These are phyloP conservation scores for Aspidapion aeneum DNA, from an alignment of 2,888 invertebrate species.

Conservation along the genomic window DNA sequence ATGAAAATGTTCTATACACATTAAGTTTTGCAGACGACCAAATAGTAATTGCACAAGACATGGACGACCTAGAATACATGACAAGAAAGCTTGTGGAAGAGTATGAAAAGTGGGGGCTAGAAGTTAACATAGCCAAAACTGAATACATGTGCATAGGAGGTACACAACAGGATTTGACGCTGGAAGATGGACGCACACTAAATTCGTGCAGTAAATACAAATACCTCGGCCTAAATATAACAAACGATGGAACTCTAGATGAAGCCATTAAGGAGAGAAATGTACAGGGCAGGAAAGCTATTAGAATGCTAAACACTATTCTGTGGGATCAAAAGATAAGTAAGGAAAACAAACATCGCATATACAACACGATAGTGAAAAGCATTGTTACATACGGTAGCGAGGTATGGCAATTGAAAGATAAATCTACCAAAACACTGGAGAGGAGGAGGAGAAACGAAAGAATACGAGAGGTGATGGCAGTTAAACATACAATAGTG, in stretches of 20 bases:
- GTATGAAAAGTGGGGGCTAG: not conserved
- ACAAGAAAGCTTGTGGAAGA: constrained; percentile 9
- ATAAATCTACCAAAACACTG: not conserved
- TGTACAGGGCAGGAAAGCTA: constrained; percentile 5
- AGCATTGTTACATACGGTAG: constrained; percentile 7
- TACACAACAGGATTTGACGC: not conserved
- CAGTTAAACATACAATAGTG: no score
- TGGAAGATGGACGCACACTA: not conserved
- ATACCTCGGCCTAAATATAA: constrained; percentile 5
- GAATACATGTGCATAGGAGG: constrained; percentile 6
- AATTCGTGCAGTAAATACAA: constrained; percentile 5
- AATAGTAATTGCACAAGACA: constrained; percentile 21
- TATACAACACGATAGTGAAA: constrained; percentile 7
- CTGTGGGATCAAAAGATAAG: constrained; percentile 1
- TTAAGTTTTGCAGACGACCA: constrained; percentile 23
- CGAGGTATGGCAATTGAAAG: constrained; percentile 2
- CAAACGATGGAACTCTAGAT: constrained; percentile 8
- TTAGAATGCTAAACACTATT: not conserved
- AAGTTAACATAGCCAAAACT: constrained; percentile 2
- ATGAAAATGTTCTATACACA: not conserved
- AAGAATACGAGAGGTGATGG: no score
- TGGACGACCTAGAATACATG: constrained; percentile 23
- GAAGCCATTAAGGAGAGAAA: constrained; percentile 10
- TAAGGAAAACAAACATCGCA: no score
- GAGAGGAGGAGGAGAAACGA: constrained; percentile 1